Evolutionary conservation across 2,113 vertebrate genomes (phyloP).

Genomic region (Clinocottus analis): DNA sequence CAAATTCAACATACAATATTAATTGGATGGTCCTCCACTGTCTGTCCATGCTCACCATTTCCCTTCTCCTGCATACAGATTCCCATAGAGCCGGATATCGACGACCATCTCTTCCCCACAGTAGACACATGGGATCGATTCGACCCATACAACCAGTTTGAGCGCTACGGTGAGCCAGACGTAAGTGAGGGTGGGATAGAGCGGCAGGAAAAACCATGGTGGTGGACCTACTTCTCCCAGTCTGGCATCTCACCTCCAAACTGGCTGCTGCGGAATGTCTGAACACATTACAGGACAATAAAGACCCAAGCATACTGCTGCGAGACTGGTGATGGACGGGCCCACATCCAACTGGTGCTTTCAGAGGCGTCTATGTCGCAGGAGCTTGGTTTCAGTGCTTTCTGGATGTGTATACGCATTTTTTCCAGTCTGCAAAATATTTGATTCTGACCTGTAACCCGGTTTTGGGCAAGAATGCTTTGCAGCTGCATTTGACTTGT

Average conservation of each 20-base stretch:
- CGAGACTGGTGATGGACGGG: constrained; percentile 27
- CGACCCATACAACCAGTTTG: constrained; percentile 85
- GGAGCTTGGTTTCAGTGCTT: constrained; percentile 25
- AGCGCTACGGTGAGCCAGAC: constrained; percentile 72
- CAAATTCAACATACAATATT: not conserved
- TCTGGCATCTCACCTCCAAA: constrained; percentile 86
- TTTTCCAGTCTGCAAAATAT: constrained; percentile 11
- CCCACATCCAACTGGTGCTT: constrained; percentile 13
- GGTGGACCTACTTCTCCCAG: constrained; percentile 96
- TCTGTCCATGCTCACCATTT: not conserved
- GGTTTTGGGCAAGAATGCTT: constrained; percentile 30
- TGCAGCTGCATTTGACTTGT: constrained; percentile 24
- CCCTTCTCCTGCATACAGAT: constrained; percentile 49
- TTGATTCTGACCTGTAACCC: constrained; percentile 5
- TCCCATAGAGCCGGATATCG: constrained; percentile 75
- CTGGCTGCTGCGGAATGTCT: constrained; percentile 91
- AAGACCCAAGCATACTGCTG: constrained; percentile 4
- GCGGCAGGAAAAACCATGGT: constrained; percentile 91
- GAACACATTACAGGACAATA: constrained; percentile 19
- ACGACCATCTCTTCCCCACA: constrained; percentile 78
- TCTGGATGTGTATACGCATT: constrained; percentile 25
- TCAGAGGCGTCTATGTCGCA: constrained; percentile 6
- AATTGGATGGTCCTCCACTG: not conserved
- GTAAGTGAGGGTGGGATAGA: constrained; percentile 65
- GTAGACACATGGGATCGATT: constrained; percentile 77